Conservation (phyloP, 2,113 vertebrate genomes). For the Oplegnathus fasciatus region DNA sequence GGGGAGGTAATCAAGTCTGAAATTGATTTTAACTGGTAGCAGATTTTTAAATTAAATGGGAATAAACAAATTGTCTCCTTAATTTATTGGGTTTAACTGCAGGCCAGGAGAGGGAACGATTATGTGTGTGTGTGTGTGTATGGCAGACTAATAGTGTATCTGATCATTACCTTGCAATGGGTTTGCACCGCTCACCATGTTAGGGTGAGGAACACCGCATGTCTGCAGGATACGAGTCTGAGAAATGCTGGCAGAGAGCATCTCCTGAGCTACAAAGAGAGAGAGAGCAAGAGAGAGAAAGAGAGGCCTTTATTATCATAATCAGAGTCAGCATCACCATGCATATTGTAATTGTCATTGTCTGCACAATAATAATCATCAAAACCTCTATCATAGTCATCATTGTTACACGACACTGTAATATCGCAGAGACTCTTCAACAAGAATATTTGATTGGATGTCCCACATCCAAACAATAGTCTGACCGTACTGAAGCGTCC, state of each 20-base stretch:
- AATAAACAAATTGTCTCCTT: conserved; percentile 43
- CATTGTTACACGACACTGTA: neutral
- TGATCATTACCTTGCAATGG: conserved; percentile 87
- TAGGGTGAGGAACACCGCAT: conserved; percentile 85
- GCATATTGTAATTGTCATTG: conserved; percentile 5
- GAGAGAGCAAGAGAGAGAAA: conserved; percentile 6
- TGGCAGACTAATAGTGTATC: neutral
- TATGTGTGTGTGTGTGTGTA: neutral
- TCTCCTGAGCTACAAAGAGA: conserved; percentile 84
- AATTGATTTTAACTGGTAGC: conserved; percentile 56
- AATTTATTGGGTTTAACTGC: conserved; percentile 45
- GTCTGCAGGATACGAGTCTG: conserved; percentile 89
- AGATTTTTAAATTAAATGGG: conserved; percentile 52
- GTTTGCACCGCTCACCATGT: conserved; percentile 87
- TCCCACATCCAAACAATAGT: neutral
- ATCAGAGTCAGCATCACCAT: neutral
- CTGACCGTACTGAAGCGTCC: neutral
- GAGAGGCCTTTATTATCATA: conserved; percentile 1
- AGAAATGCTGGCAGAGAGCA: conserved; percentile 90
- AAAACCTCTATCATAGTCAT: neutral
- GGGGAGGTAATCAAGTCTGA: conserved; percentile 53
- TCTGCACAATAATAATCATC: conserved; percentile 7
- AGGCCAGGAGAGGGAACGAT: neutral
- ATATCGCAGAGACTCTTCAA: neutral
- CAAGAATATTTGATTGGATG: neutral